phyloP scores from a whole-genome alignment of 2,888 invertebrate genomes.

The Zaprionus bogoriensis region DNA sequence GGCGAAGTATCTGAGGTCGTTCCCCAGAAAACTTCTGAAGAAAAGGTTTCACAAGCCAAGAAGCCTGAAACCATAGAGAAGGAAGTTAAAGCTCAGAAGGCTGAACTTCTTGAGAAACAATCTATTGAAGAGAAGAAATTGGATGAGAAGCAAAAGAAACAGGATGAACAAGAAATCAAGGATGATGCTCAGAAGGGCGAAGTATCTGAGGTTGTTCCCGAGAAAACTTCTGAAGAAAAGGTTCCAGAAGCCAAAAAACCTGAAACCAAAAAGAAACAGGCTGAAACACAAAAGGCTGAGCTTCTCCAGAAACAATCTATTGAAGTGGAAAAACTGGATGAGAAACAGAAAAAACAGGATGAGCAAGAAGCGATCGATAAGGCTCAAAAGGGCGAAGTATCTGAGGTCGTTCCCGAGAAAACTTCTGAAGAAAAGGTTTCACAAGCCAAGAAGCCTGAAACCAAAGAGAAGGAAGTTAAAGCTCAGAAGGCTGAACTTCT shows the following conservation, averaged over 20 bases:
- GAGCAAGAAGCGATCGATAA: conserved; percentile 26
- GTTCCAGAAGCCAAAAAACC: conserved; percentile 1
- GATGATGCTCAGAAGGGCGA: conserved; percentile 4
- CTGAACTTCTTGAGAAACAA: conserved; percentile 6
- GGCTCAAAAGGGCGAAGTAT: background rate
- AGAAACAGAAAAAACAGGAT: conserved; percentile 10
- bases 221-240: conserved; percentile 19
- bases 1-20: conserved; percentile 14
- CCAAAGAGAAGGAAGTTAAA: background rate
- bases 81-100: background rate
- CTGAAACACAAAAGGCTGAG: conserved; percentile 10
- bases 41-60: conserved; percentile 11
- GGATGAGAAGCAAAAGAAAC: conserved; percentile 2
- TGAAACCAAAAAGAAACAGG: conserved; percentile 2
- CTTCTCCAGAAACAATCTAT: conserved; percentile 9
- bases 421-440: background rate
- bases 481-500: background rate
- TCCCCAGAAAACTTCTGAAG: conserved; percentile 9
- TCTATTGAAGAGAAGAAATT: conserved; percentile 4
- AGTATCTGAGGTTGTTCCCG: conserved; percentile 14
- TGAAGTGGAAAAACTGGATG: conserved; percentile 10
- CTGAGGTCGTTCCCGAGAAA: conserved; percentile 3
- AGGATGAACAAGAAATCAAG: background rate
- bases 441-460: background rate
- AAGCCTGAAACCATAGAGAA: conserved; percentile 6